A percentile compares a stretch with the other conserved stretches of the same genome.
Evolutionary conservation across 1,140 invertebrate genomes (phyloP).

Genomic region (Helicoverpa zea): DNA sequence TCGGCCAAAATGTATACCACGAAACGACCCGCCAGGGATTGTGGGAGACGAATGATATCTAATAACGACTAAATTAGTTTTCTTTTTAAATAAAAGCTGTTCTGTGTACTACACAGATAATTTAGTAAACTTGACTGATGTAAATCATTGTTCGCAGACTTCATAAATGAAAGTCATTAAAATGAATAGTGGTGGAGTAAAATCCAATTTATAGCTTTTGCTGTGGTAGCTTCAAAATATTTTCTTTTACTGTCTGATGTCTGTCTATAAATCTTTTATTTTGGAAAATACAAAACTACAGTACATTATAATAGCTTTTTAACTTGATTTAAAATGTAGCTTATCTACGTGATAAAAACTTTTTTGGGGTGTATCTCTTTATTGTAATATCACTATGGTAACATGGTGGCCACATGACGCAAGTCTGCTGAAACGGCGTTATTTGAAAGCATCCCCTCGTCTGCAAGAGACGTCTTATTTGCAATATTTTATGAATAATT

Average conservation of each 20-base stretch:
- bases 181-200: neutral
- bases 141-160: slow-evolving; percentile 11
- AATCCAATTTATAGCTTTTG: neutral
- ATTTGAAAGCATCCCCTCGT: slow-evolving; percentile 26
- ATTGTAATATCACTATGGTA: neutral
- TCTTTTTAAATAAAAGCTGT: slow-evolving; percentile 35
- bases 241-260: too few species aligned
- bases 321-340: too few species aligned
- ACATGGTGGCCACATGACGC: neutral
- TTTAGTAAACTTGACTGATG: neutral
- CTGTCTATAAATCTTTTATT: too few species aligned
- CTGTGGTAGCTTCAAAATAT: too few species aligned
- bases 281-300: too few species aligned
- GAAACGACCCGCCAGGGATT: slow-evolving; percentile 42
- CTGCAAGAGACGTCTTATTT: slow-evolving; percentile 38
- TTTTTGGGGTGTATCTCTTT: too few species aligned
- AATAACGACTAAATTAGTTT: slow-evolving; percentile 41
- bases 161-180: slow-evolving; percentile 1
- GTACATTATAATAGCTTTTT: too few species aligned
- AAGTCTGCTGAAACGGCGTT: neutral
- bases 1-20: slow-evolving; percentile 29
- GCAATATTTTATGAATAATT: slow-evolving; percentile 41
- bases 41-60: slow-evolving; percentile 32
- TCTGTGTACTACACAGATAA: neutral
- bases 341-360: too few species aligned